These are phyloP conservation scores for Triplophysa yarkandensis DNA, from an alignment of 2,797 vertebrate genomes.

Conservation along the genomic window DNA sequence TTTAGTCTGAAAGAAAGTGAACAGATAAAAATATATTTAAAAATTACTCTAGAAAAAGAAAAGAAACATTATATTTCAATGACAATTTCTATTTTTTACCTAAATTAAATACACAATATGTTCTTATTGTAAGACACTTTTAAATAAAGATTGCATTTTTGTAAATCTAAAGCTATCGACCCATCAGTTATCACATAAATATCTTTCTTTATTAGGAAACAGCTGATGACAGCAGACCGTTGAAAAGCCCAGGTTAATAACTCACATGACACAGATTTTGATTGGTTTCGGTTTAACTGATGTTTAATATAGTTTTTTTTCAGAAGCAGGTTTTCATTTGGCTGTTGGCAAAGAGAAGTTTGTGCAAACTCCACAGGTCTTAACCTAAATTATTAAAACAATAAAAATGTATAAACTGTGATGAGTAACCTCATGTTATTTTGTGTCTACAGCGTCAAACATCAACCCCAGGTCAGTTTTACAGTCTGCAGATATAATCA, in stretches of 20 bases:
- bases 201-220: constrained; percentile 24
- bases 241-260: constrained; percentile 8
- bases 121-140: background rate
- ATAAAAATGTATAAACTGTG: background rate
- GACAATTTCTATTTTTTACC: background rate
- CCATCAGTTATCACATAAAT: too few species aligned
- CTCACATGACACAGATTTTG: background rate
- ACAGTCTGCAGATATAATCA: background rate
- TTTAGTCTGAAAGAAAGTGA: background rate
- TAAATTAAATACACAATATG: background rate
- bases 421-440: background rate
- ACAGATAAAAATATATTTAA: background rate
- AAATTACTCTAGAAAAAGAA: background rate
- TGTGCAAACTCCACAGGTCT: background rate
- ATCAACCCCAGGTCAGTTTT: constrained; percentile 46
- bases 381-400: background rate
- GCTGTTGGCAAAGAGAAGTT: accelerated
- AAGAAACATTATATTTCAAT: background rate
- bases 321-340: background rate
- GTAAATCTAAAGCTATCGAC: too few species aligned
- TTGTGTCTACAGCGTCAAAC: constrained; percentile 30
- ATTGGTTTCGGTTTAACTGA: background rate
- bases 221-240: background rate
- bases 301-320: background rate
- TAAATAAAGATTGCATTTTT: too few species aligned